Percentiles rank a stretch among this genome's conserved stretches.
Evolutionary conservation across 2,113 vertebrate genomes (phyloP).

Genomic region (Callipepla californica): DNA sequence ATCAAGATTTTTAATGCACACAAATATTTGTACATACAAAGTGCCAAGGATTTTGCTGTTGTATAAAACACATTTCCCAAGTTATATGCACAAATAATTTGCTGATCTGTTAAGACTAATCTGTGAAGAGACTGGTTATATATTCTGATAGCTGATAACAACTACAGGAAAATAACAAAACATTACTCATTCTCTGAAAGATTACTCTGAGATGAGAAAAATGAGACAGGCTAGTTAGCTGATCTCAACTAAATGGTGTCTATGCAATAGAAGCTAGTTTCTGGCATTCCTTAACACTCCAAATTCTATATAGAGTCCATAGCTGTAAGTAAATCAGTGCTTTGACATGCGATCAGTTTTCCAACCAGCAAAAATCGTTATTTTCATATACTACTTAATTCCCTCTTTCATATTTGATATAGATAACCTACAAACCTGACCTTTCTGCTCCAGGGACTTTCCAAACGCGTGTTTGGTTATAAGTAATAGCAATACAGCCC

Average conservation of each 20-base stretch:
- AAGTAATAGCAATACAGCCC: background rate
- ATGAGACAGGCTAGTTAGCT: background rate
- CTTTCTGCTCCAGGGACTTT: background rate
- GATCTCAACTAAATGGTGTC: background rate
- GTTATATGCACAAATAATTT: background rate
- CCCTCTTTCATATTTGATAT: background rate
- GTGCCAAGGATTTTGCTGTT: background rate
- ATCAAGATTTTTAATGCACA: background rate
- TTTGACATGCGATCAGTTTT: background rate
- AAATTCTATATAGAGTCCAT: background rate
- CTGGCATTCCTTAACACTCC: background rate
- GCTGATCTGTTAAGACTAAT: background rate
- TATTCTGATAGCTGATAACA: background rate
- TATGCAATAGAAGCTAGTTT: background rate
- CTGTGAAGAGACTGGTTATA: background rate
- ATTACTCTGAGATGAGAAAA: background rate
- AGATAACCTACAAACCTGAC: background rate
- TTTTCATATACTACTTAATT: background rate
- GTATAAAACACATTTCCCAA: background rate
- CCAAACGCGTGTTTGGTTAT: background rate
- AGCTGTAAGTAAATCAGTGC: background rate
- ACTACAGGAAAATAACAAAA: background rate
- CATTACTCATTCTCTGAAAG: background rate
- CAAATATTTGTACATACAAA: background rate
- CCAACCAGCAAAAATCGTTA: background rate